Conservation (phyloP, 2,797 vertebrate genomes). For the Salarias fasciatus region DNA sequence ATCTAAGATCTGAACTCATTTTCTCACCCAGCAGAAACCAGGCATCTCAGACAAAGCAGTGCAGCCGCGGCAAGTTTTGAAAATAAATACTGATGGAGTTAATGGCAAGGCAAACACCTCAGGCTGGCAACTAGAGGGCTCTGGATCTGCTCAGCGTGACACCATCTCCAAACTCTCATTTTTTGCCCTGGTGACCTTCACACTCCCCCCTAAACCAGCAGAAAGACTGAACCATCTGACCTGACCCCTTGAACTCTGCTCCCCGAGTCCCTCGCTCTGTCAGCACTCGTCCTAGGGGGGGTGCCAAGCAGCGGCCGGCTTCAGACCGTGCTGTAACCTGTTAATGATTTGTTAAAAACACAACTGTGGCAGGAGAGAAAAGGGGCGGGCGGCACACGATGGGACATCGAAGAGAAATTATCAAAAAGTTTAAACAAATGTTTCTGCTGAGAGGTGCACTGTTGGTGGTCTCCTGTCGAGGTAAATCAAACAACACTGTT, state of each 20-base stretch:
- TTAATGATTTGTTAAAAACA: constrained; percentile 81
- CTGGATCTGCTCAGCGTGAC: constrained; percentile 80
- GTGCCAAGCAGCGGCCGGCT: constrained; percentile 53
- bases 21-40: constrained; percentile 42
- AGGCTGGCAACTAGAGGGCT: constrained; percentile 69
- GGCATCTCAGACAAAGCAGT: constrained; percentile 60
- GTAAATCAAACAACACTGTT: constrained; percentile 73
- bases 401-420: constrained; percentile 56
- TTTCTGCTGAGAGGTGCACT: constrained; percentile 69
- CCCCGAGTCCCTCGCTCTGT: constrained; percentile 70
- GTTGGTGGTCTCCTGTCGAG: constrained; percentile 80
- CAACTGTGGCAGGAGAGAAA: constrained; percentile 48
- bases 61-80: constrained; percentile 68
- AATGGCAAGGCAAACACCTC: constrained; percentile 81
- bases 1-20: constrained; percentile 56
- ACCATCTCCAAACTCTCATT: constrained; percentile 77
- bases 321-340: constrained; percentile 59
- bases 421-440: constrained; percentile 76
- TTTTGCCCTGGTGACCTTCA: constrained; percentile 76
- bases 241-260: constrained; percentile 74
- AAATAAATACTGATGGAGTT: constrained; percentile 79
- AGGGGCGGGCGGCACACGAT: constrained; percentile 23
- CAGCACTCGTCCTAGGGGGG: constrained; percentile 69
- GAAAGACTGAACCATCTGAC: constrained; percentile 66
- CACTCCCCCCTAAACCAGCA: constrained; percentile 47